Conservation (phyloP, 2,888 invertebrate species). For the Amiota minor region DNA sequence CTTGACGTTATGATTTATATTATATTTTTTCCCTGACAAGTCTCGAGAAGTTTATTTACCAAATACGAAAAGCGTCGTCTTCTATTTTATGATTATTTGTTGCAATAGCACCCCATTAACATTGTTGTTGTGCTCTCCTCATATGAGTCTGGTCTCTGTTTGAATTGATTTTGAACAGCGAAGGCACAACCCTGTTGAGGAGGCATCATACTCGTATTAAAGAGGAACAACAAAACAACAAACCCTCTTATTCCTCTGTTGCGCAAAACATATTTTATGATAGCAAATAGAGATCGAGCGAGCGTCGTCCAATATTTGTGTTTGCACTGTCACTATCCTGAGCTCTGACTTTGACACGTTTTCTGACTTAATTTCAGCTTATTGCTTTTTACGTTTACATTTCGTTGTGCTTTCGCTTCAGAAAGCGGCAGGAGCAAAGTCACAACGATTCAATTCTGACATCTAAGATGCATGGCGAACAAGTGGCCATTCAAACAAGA, state of each 20-base stretch:
- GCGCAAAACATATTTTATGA: conserved; percentile 48
- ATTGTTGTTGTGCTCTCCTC: background rate
- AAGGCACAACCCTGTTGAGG: no score
- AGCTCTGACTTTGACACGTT: conserved; percentile 72
- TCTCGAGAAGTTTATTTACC: conserved; percentile 3
- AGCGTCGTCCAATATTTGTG: conserved; percentile 60
- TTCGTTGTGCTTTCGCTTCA: conserved; percentile 18
- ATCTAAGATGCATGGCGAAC: conserved; percentile 45
- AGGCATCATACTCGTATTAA: no score
- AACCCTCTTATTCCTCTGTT: background rate
- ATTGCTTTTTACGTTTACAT: conserved; percentile 59
- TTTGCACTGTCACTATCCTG: conserved; percentile 64
- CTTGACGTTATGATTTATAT: no score
- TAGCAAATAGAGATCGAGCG: conserved; percentile 62
- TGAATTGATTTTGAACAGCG: no score
- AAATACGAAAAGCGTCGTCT: background rate
- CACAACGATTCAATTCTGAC: background rate
- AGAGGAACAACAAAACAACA: background rate
- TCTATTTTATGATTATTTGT: conserved; percentile 13
- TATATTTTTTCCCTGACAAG: no score
- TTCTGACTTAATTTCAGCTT: conserved; percentile 70
- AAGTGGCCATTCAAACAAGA: conserved; percentile 40
- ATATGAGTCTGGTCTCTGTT: background rate
- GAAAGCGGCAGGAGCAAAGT: background rate
- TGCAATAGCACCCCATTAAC: conserved; percentile 11